Evolutionary conservation across 1,140 invertebrate genomes (phyloP).

Genomic region (Lordiphosa collinella): DNA sequence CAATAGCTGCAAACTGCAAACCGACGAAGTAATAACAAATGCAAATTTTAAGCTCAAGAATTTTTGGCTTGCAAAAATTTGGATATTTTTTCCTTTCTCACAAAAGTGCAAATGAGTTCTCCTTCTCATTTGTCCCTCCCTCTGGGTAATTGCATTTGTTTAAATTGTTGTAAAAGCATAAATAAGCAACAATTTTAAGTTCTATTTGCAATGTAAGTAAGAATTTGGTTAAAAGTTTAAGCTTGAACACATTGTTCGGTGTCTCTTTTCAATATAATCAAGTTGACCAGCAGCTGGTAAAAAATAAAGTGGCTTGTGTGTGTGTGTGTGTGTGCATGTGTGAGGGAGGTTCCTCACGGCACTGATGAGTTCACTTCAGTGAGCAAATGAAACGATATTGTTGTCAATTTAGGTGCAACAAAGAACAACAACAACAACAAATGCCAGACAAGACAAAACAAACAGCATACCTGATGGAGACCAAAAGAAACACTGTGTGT

Average conservation of each 20-base stretch:
- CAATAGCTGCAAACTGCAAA: slow-evolving; percentile 53
- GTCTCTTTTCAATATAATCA: slow-evolving; percentile 60
- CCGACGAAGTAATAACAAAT: slow-evolving; percentile 75
- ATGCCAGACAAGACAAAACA: slow-evolving; percentile 56
- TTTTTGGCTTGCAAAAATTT: slow-evolving; percentile 58
- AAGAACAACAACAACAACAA: slow-evolving; percentile 58
- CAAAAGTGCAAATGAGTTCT: slow-evolving; percentile 60
- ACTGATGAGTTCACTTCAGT: slow-evolving; percentile 77
- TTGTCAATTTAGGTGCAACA: slow-evolving; percentile 77
- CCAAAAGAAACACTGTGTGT: slow-evolving; percentile 10
- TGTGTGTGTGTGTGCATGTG: neutral
- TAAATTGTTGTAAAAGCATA: slow-evolving; percentile 56
- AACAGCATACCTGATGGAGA: slow-evolving; percentile 62
- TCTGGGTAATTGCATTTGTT: slow-evolving; percentile 61
- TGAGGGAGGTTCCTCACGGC: slow-evolving; percentile 21
- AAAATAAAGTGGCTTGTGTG: slow-evolving; percentile 48
- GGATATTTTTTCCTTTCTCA: slow-evolving; percentile 21
- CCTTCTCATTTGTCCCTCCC: neutral
- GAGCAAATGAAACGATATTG: slow-evolving; percentile 77
- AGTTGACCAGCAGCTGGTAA: slow-evolving; percentile 55
- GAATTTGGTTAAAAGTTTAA: slow-evolving; percentile 39
- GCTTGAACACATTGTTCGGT: slow-evolving; percentile 27
- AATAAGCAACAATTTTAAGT: slow-evolving; percentile 32
- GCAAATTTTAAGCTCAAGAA: slow-evolving; percentile 73
- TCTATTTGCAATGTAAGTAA: slow-evolving; percentile 21